phyloP scores from a whole-genome alignment of 2,888 invertebrate species.

The Meta bourneti region DNA sequence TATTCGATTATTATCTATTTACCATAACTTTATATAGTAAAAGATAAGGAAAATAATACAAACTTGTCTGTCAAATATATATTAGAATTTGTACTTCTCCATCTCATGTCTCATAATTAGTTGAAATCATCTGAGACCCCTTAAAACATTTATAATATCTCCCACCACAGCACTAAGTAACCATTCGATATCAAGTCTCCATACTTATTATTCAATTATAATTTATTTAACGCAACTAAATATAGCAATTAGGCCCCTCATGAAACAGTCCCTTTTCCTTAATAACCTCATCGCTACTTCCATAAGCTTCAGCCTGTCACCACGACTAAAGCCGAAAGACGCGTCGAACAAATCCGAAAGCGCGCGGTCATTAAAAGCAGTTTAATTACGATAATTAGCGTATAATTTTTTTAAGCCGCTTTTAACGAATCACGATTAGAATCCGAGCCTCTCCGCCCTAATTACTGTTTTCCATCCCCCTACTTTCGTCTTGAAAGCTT shows the following conservation, averaged over 20 bases:
- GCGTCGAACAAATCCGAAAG: slow-evolving; percentile 33
- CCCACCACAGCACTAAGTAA: neutral
- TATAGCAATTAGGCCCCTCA: neutral
- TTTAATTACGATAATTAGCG: slow-evolving; percentile 70
- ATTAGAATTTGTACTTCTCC: too few species aligned
- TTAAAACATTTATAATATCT: neutral
- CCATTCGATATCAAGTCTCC: slow-evolving; percentile 9
- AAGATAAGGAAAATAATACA: too few species aligned
- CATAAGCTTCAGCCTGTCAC: neutral
- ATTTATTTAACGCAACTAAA: slow-evolving; percentile 49
- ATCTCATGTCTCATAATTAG: too few species aligned
- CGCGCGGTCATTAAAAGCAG: slow-evolving; percentile 61
- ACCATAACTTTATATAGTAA: too few species aligned
- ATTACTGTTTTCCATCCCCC: slow-evolving; percentile 48
- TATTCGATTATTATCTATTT: too few species aligned
- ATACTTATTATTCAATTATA: slow-evolving; percentile 20
- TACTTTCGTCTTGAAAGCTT: slow-evolving; percentile 11
- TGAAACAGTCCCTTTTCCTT: neutral
- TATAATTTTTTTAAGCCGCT: slow-evolving; percentile 44
- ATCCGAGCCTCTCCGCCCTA: slow-evolving; percentile 25
- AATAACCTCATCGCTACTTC: neutral
- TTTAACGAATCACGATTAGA: slow-evolving; percentile 38
- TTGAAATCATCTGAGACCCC: neutral
- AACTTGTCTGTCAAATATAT: too few species aligned
- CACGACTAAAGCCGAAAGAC: neutral